Conservation (phyloP, 2,888 invertebrate genomes). For the Cosmopolites sordidus region DNA sequence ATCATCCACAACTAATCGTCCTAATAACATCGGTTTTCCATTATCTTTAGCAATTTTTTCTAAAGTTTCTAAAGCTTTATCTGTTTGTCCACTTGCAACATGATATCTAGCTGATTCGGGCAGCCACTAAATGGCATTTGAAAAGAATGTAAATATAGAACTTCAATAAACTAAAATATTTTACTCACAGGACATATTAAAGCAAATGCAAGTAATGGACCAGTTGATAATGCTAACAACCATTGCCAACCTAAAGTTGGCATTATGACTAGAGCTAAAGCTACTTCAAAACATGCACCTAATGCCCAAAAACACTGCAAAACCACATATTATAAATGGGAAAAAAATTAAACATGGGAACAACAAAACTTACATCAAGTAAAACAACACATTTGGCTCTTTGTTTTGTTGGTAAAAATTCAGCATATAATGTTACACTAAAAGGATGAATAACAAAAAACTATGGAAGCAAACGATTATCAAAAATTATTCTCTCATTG, state of each 20-base stretch:
- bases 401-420: slow-evolving; percentile 90
- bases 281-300: slow-evolving; percentile 90
- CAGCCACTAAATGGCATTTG: slow-evolving; percentile 64
- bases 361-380: slow-evolving; percentile 71
- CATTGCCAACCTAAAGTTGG: slow-evolving; percentile 88
- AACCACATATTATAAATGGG: slow-evolving; percentile 15
- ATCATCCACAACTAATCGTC: slow-evolving; percentile 77
- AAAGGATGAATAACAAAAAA: slow-evolving; percentile 33
- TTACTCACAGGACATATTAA: slow-evolving; percentile 70
- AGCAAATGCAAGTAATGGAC: slow-evolving; percentile 81
- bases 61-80: slow-evolving; percentile 78
- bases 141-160: not conserved
- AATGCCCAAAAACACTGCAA: slow-evolving; percentile 91
- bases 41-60: slow-evolving; percentile 86
- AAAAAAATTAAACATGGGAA: slow-evolving; percentile 15
- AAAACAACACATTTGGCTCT: slow-evolving; percentile 93
- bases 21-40: slow-evolving; percentile 81
- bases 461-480: slow-evolving; percentile 16
- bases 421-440: slow-evolving; percentile 93
- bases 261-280: slow-evolving; percentile 86
- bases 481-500: slow-evolving; percentile 1
- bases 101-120: slow-evolving; percentile 90
- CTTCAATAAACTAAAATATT: slow-evolving; percentile 1
- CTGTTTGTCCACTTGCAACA: slow-evolving; percentile 80
- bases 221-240: slow-evolving; percentile 85